Percentiles rank a stretch among this genome's conserved stretches.
phyloP scores from a whole-genome alignment of 2,113 vertebrate genomes.

The Microtus oregoni region DNA sequence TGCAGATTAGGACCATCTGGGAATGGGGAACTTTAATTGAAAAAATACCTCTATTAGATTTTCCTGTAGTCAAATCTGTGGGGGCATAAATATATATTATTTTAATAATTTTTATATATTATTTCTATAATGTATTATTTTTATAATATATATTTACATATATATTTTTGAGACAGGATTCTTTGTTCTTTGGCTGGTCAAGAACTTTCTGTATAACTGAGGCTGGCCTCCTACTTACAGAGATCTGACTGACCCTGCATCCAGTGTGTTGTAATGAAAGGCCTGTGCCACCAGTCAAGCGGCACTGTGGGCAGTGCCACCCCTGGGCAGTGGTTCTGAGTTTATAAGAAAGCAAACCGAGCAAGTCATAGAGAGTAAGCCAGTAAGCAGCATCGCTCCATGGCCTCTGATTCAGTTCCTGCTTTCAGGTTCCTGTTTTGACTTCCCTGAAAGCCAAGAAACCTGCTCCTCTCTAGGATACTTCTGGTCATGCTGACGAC shows the following conservation, averaged over 20 bases:
- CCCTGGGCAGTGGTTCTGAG: background rate
- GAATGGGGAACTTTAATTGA: background rate
- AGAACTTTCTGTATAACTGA: background rate
- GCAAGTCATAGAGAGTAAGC: background rate
- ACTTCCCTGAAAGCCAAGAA: background rate
- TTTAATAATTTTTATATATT: too few relatives aligned
- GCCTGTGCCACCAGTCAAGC: background rate
- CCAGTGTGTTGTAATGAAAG: background rate
- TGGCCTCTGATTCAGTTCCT: background rate
- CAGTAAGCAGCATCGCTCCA: background rate
- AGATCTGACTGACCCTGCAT: background rate
- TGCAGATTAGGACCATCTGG: background rate
- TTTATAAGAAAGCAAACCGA: background rate
- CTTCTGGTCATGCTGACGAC: too few relatives aligned
- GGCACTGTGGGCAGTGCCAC: background rate
- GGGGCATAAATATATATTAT: too few relatives aligned
- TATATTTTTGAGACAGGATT: background rate
- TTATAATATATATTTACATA: too few relatives aligned
- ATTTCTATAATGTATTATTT: too few relatives aligned
- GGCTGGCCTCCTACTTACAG: background rate
- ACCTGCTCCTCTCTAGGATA: too few relatives aligned
- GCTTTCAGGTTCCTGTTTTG: background rate
- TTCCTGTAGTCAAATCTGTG: background rate
- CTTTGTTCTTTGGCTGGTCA: background rate
- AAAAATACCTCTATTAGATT: background rate